Percentiles rank a stretch among this genome's conserved stretches.
Evolutionary conservation across 2,888 invertebrate species (phyloP).

Genomic region (Cheilosia pagana): DNA sequence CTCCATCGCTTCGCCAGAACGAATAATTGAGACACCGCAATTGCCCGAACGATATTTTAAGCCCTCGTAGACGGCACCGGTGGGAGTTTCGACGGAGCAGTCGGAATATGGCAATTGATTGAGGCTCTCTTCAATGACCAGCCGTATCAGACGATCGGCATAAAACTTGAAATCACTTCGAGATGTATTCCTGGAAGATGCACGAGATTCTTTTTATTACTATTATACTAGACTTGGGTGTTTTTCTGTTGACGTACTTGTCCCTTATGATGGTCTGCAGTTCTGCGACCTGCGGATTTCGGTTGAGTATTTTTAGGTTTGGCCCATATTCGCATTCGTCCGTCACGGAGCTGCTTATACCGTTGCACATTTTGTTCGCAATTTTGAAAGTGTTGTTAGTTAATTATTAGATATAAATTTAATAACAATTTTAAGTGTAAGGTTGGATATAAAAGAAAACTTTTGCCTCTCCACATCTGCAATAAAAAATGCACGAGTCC

Average conservation of each 20-base stretch:
- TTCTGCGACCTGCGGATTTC: slow-evolving; percentile 85
- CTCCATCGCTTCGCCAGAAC: slow-evolving; percentile 98
- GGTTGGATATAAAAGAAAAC: neutral
- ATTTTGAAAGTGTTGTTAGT: slow-evolving; percentile 32
- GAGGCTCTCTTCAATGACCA: slow-evolving; percentile 98
- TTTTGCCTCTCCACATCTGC: neutral
- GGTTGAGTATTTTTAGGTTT: slow-evolving; percentile 81
- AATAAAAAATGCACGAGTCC: slow-evolving; percentile 28
- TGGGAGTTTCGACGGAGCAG: slow-evolving; percentile 96
- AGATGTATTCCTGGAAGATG: slow-evolving; percentile 90
- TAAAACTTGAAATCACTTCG: slow-evolving; percentile 99
- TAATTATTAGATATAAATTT: neutral
- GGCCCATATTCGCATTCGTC: slow-evolving; percentile 79
- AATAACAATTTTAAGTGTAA: neutral
- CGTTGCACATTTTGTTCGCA: slow-evolving; percentile 69
- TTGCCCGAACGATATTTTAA: slow-evolving; percentile 98
- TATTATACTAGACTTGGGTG: slow-evolving; percentile 2
- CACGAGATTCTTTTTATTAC: neutral
- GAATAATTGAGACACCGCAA: slow-evolving; percentile 98
- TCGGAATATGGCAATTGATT: slow-evolving; percentile 96
- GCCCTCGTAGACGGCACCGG: slow-evolving; percentile 93
- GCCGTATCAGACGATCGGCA: slow-evolving; percentile 97
- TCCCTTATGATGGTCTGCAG: slow-evolving; percentile 94
- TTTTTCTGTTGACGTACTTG: slow-evolving; percentile 86
- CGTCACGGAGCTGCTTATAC: slow-evolving; percentile 59